Base-by-base conservation (phyloP, 2,888 invertebrate genomes). In the Lasiommata megera region DNA sequence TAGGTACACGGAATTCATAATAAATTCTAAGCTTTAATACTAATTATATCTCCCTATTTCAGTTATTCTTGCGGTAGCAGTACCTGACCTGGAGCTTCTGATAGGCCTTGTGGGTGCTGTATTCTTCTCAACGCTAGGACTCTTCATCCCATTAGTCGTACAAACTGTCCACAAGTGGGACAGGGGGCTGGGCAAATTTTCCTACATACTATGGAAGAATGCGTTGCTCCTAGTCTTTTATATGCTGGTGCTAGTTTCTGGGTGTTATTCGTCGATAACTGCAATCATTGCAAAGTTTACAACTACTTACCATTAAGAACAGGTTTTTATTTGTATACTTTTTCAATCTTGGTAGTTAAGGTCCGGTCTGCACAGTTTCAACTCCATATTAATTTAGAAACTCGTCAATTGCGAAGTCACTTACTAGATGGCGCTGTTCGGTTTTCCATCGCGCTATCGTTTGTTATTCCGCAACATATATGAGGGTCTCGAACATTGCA, bases 61-160 rank as follows among this genome's bases (percentile, higher is more conserved):
- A 92, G 96, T 96, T 65, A 88, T 92, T 6, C 76, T 97, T 48
- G 96, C 96, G 0, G 93, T 94, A 1, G 92, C 94, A 3, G 95
- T 98, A 23, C 97, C 97, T 2, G 93, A 96, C 68, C 82, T 98
- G 56, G 96, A 95, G 58, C 93, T 97, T 0, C 94, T 98, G 62
- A 98, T 98, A 63, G 95, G 96, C 6, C 87, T 98, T 38, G 96
- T 98, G 0, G 98, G 98, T 1, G 95, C 98, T 2, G 92, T 94
- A 7, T 94, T 94, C 70, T 93, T 94, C 72, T 94, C 95, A 5
- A 93, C 93, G 8, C 87, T 94, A 52, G 97, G 98, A 0, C 91
- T 96, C 11, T 89, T 94, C 47, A 93, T 95, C 38, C 96, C 96
- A 14, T 93, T 95, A 0, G 84, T 95, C 12, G 92, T 96, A 1